A percentile compares a stretch with the other conserved stretches of the same genome.
phyloP scores from a whole-genome alignment of 2,888 invertebrate genomes.

The Isoperla grammatica region DNA sequence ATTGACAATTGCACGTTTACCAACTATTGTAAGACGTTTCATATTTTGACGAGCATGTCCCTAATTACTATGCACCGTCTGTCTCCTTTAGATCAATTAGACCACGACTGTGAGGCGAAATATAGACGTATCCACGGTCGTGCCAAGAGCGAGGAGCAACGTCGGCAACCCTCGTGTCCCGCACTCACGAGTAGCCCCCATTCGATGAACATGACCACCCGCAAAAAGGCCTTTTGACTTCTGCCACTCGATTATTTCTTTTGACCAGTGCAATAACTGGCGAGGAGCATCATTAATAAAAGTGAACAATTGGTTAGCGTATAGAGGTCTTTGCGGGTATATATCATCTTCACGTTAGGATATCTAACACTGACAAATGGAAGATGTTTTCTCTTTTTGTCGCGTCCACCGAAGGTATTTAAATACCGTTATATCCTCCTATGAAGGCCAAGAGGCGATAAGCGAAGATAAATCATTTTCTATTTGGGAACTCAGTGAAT shows the following conservation, averaged over 20 bases:
- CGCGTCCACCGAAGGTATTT: slow-evolving; percentile 4
- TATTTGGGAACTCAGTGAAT: neutral
- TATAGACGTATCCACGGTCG: neutral
- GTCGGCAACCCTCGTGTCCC: too few relatives aligned
- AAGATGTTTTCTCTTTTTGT: slow-evolving; percentile 1
- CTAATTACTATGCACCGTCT: too few relatives aligned
- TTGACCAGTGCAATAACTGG: neutral
- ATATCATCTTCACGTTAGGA: neutral
- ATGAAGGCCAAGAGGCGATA: neutral
- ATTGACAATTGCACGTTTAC: neutral
- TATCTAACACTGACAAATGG: slow-evolving; percentile 8
- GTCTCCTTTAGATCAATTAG: too few relatives aligned
- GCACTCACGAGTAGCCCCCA: too few relatives aligned
- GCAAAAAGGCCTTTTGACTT: neutral
- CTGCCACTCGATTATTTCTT: neutral
- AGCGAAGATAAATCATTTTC: neutral
- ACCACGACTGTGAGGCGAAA: neutral
- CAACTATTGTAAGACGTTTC: too few relatives aligned
- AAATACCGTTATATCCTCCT: neutral
- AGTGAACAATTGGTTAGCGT: neutral
- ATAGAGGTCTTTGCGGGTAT: neutral
- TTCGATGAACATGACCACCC: neutral
- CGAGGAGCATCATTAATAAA: slow-evolving; percentile 7
- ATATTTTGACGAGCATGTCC: too few relatives aligned
- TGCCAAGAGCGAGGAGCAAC: too few relatives aligned